A percentile compares a stretch with the other conserved stretches of the same genome.
These are phyloP conservation scores for Plagodis pulveraria DNA, from an alignment of 2,888 invertebrate species.

Conservation along the genomic window DNA sequence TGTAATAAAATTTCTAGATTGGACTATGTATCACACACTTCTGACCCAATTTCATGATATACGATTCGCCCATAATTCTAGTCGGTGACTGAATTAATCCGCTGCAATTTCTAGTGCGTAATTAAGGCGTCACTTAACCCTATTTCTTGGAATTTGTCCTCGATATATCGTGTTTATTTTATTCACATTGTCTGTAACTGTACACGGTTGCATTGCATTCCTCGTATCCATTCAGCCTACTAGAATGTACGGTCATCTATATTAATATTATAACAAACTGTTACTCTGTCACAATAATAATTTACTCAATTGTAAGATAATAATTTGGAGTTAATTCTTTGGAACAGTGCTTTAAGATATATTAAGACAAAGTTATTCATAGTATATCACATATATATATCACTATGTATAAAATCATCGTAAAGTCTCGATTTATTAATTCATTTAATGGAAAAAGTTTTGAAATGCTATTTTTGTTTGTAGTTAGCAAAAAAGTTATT, in stretches of 20 bases:
- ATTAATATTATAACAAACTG: constrained; percentile 9
- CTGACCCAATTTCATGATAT: constrained; percentile 6
- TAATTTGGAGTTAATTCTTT: too few relatives aligned
- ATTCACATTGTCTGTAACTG: constrained; percentile 50
- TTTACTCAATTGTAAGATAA: too few relatives aligned
- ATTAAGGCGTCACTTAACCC: constrained; percentile 31
- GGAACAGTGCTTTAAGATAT: too few relatives aligned
- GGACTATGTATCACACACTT: too few relatives aligned
- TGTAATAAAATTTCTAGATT: too few relatives aligned
- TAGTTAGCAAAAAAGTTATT: too few relatives aligned
- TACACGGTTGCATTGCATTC: constrained; percentile 60
- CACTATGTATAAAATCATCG: too few relatives aligned
- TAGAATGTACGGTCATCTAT: constrained; percentile 15
- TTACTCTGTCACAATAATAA: constrained; percentile 2
- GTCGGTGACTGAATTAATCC: constrained; percentile 18
- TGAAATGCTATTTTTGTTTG: too few relatives aligned
- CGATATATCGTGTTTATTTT: constrained; percentile 42
- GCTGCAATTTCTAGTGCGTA: constrained; percentile 22
- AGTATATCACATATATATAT: too few relatives aligned
- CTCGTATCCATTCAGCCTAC: constrained; percentile 52
- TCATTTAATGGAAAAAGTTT: too few relatives aligned
- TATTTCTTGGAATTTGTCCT: constrained; percentile 36
- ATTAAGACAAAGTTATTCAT: too few relatives aligned
- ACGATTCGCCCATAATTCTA: constrained; percentile 16
- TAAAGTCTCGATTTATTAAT: too few relatives aligned